Evolutionary conservation across 2,888 invertebrate genomes (phyloP), one percentile per base, ranked within the genome.

Genomic region (Hydrotaea diabolus): DNA sequence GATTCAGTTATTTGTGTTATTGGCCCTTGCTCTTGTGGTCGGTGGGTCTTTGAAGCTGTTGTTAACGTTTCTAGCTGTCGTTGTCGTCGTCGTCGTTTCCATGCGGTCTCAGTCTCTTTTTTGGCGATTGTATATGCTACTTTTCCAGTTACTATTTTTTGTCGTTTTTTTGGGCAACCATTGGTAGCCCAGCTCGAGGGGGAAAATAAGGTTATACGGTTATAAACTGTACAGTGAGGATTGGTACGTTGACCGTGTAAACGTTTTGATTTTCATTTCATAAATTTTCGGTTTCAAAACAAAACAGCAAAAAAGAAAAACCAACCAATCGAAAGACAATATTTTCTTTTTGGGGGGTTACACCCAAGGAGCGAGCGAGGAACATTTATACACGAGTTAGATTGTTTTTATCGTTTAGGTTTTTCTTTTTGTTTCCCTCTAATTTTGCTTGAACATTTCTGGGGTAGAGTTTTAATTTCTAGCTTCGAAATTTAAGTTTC

Each of bases 251-350:
- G 82, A 80, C 85, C 80, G 78, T 83, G 75, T 83, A 83, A 80
- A 82, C 80, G 82, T 80, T 85, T 76, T 69, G 73, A 82, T 72
- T 83, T 85, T 83, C 36, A 73, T 83, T 82, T 80, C 80, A 80
- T 83, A 83, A 78, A 85, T 82, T 82, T 77, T 36, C 55, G 5
- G 43, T n/a, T 46, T 69, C 17, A 9, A 39, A 31, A 15, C 21
- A 69, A 43, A 46, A 46, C 43, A 57, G 53, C 26, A 43, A 43
- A 59, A 31, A 73, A 80, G 21, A 26, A 55, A 77, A 81, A 76
- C 7, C 11, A 31, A 64, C 19, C 17, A 21, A 69, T 23, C 19
- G 46, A 69, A 46, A 21, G 69, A 69, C 69, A 69, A 69, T 69
- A 69, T 69, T 69, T 46, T 59, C 3, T 26, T 23, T 31, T 75